These are phyloP conservation scores for Pseudomyrmex cubaensis DNA, from an alignment of 1,140 invertebrate genomes.

Conservation along the genomic window DNA sequence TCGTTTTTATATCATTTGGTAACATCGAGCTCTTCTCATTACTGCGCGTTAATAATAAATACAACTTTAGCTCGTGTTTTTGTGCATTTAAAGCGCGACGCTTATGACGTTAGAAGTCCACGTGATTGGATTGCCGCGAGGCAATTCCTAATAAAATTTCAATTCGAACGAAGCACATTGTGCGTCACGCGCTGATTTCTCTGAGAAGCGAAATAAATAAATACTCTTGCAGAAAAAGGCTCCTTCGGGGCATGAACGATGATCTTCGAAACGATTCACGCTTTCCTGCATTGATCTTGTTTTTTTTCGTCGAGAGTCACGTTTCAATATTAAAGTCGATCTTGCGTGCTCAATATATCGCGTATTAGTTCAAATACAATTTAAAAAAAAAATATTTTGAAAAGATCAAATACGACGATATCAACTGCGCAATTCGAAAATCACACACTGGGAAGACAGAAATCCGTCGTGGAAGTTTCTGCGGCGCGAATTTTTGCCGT, in stretches of 20 bases:
- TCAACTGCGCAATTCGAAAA: constrained; percentile 35
- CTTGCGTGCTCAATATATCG: not conserved
- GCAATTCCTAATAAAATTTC: not conserved
- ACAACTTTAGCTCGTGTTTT: too few species aligned
- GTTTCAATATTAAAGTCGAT: too few species aligned
- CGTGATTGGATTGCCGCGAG: too few species aligned
- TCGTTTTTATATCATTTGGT: too few species aligned
- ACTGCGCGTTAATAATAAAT: too few species aligned
- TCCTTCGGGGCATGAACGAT: constrained; percentile 1
- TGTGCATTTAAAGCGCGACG: too few species aligned
- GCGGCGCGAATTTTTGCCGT: not conserved
- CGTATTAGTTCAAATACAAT: not conserved
- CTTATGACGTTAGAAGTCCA: too few species aligned
- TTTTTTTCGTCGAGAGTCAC: too few species aligned
- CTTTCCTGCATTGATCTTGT: not conserved
- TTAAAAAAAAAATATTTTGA: too few species aligned
- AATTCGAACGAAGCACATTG: not conserved
- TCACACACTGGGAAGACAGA: not conserved
- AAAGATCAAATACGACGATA: not conserved
- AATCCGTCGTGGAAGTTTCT: constrained; percentile 37
- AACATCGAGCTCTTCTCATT: too few species aligned
- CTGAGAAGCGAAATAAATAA: not conserved
- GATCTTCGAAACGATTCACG: constrained; percentile 2
- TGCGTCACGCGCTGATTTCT: constrained; percentile 37
- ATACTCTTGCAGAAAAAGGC: not conserved